A percentile compares a stretch with the other conserved stretches of the same genome.
phyloP scores from a whole-genome alignment of 2,113 vertebrate species.

The Fulmarus glacialis region DNA sequence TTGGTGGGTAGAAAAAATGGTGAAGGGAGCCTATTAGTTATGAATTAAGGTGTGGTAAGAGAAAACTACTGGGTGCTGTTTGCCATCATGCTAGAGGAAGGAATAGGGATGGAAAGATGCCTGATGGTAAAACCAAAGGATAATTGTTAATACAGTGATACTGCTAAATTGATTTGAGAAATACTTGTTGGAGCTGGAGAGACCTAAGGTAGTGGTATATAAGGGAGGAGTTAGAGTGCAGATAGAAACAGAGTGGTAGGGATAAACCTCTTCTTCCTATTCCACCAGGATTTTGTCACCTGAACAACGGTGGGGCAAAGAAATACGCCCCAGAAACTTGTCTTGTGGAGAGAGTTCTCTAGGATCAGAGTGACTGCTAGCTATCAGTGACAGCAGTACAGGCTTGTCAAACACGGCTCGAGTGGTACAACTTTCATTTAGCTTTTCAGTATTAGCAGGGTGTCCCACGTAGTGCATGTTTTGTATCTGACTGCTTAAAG shows the following conservation, averaged over 20 bases:
- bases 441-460: not conserved
- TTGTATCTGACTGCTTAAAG: not conserved
- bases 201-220: not conserved
- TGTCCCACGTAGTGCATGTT: not conserved
- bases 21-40: not conserved
- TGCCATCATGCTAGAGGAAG: not conserved
- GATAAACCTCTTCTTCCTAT: not conserved
- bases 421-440: not conserved
- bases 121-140: not conserved
- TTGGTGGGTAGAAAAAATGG: not conserved
- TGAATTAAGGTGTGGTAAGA: not conserved
- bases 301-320: not conserved
- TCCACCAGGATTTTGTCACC: not conserved
- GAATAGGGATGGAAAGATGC: not conserved
- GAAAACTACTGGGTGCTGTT: not conserved
- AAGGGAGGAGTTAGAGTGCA: not conserved
- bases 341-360: not conserved
- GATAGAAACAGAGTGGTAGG: not conserved
- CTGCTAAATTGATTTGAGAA: not conserved
- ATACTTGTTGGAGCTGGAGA: not conserved
- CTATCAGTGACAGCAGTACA: not conserved
- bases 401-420: not conserved
- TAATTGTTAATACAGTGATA: not conserved
- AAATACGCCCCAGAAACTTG: not conserved
- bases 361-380: not conserved